A percentile compares a stretch with the other conserved stretches of the same genome.
Conservation (phyloP, 2,888 invertebrate species). For the Aphelenchoides bicaudatus region DNA sequence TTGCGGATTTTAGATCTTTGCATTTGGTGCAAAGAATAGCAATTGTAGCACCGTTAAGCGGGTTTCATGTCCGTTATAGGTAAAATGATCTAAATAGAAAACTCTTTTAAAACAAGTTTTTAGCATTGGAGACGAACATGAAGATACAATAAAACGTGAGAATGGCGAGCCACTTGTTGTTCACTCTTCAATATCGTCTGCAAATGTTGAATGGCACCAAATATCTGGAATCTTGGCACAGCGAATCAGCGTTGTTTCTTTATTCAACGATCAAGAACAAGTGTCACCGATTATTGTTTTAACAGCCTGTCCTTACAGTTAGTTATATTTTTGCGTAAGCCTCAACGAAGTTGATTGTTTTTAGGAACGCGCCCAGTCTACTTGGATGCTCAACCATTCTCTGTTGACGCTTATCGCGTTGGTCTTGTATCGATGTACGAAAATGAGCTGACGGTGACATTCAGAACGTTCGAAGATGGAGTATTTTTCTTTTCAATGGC, state of each 20-base stretch:
- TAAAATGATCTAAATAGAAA: too few species aligned
- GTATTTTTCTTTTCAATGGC: constrained; percentile 58
- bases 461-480: constrained; percentile 54
- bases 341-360: constrained; percentile 7
- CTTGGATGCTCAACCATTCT: constrained; percentile 51
- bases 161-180: constrained; percentile 51
- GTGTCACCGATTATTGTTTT: constrained; percentile 41
- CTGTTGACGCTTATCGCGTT: constrained; percentile 43
- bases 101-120: too few species aligned
- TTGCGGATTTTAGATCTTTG: constrained; percentile 34
- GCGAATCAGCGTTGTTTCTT: constrained; percentile 40
- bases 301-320: constrained; percentile 53
- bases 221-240: constrained; percentile 41
- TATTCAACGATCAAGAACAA: constrained; percentile 38
- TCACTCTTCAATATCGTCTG: constrained; percentile 54
- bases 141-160: constrained; percentile 31
- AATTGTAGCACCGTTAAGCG: constrained; percentile 49
- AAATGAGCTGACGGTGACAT: constrained; percentile 51
- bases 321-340: constrained; percentile 17
- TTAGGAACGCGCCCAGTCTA: constrained; percentile 46
- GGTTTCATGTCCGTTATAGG: constrained; percentile 45
- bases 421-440: constrained; percentile 57
- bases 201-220: constrained; percentile 45
- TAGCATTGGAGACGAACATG: constrained; percentile 43
- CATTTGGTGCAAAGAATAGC: constrained; percentile 42